Conservation (phyloP, 2,113 vertebrate genomes). For the Alouatta palliata region DNA sequence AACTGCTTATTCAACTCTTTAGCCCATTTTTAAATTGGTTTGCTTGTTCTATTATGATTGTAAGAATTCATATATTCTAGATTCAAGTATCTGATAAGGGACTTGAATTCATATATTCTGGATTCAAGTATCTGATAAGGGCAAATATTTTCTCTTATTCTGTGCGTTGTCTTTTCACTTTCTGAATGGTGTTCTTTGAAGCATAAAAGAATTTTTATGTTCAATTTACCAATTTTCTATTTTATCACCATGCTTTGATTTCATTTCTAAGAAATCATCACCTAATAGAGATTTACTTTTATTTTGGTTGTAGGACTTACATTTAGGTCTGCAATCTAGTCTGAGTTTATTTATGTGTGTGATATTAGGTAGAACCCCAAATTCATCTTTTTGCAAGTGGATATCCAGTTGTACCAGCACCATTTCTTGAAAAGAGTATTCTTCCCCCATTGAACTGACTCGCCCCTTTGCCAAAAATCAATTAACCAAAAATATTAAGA, state of each 20-base stretch:
- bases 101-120: slow-evolving; percentile 8
- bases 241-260: not conserved
- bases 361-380: not conserved
- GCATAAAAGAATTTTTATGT: not conserved
- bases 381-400: not conserved
- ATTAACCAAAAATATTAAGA: not conserved
- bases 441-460: not conserved
- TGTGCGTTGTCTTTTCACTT: not conserved
- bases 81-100: not conserved
- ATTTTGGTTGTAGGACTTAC: not conserved
- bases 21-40: slow-evolving; percentile 18
- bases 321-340: not conserved
- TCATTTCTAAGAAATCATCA: not conserved
- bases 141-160: not conserved
- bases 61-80: slow-evolving; percentile 12
- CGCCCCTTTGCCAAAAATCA: not conserved
- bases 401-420: not conserved
- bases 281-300: not conserved
- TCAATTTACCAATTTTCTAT: not conserved
- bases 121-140: not conserved
- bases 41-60: not conserved
- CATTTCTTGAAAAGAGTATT: not conserved
- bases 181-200: not conserved
- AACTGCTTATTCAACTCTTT: not conserved
- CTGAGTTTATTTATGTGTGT: not conserved